Base-by-base conservation (phyloP, 2,888 invertebrate species). In the Odontocerum albicorne region DNA sequence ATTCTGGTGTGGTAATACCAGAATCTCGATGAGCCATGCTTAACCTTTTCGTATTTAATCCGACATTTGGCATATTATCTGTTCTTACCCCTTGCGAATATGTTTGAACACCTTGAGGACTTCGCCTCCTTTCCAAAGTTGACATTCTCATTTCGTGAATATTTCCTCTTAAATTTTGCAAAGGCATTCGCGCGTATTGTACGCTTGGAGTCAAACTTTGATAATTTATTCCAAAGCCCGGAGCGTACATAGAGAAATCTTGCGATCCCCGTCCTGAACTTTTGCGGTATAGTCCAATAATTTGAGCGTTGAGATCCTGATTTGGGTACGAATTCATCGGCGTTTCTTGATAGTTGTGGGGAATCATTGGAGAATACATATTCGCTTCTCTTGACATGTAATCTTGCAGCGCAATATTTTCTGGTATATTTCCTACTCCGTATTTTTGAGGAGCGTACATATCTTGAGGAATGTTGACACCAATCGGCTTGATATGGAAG, bases 361-460 rank as follows among this genome's bases (percentile, higher is more conserved):
- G 50, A 21, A 50, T 21, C 50, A 50, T 50, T 20, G 42, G 50
- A 6, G 50, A 42, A 42, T 50, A 50, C 16, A 50, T 50, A 17
- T 50, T 50, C 33, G 22, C 40, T 13, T 35, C 46, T 13, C 10
- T 8, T 4, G 21, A 21, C 13, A 19, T 7, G 20, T 46, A 46
- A 10, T 50, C 50, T 4, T 31, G 19, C 2, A 43, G 43, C 20
- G 13, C 12, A 17, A 15, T 20, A 20, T 12, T 13, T 16, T 50
- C 43, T 7, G 22, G 20, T 2, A 38, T n/a, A 15, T 43, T 40
- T 3, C 13, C 27, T 4, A 13, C 15, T 33, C 33, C 20, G 4
- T 40, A 32, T 7, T 40, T 22, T 12, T 21, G 22, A 8, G 44
- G 20, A 15, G 51, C 42, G 35, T 51, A 51, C 22, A 44, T 51